These are phyloP conservation scores for Pollenia griseotomentosa DNA, from an alignment of 2,888 invertebrate genomes.

Conservation along the genomic window DNA sequence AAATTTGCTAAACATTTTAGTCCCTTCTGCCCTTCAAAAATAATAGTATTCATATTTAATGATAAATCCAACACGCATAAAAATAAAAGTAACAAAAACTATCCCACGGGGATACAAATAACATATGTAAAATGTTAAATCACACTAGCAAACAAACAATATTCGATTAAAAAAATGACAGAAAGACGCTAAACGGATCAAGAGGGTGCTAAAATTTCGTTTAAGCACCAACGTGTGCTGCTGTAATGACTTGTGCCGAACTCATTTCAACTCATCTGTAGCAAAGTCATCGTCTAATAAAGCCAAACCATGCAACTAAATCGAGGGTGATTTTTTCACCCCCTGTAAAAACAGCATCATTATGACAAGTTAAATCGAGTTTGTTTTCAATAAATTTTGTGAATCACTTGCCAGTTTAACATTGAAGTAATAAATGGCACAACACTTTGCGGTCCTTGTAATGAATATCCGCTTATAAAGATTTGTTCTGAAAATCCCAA, in stretches of 20 bases:
- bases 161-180: constrained; percentile 65
- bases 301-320: not conserved
- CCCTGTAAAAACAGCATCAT: constrained; percentile 35
- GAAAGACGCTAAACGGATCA: constrained; percentile 74
- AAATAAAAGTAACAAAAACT: constrained; percentile 23
- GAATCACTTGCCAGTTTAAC: constrained; percentile 59
- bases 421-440: constrained; percentile 60
- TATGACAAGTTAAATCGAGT: constrained; percentile 44
- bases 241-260: constrained; percentile 29
- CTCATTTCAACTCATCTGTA: constrained; percentile 40
- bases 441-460: constrained; percentile 80
- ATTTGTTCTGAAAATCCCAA: constrained; percentile 45
- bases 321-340: constrained; percentile 65
- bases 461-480: constrained; percentile 82
- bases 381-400: constrained; percentile 23
- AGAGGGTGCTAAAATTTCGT: constrained; percentile 82
- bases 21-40: no score
- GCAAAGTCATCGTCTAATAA: constrained; percentile 55
- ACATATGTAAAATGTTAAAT: constrained; percentile 84
- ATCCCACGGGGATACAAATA: constrained; percentile 85
- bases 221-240: constrained; percentile 83
- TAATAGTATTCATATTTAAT: not conserved
- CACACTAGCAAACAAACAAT: constrained; percentile 74
- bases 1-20: no score
- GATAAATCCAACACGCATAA: not conserved